Conservation (phyloP, 2,113 vertebrate genomes). For the Elephantulus edwardii region DNA sequence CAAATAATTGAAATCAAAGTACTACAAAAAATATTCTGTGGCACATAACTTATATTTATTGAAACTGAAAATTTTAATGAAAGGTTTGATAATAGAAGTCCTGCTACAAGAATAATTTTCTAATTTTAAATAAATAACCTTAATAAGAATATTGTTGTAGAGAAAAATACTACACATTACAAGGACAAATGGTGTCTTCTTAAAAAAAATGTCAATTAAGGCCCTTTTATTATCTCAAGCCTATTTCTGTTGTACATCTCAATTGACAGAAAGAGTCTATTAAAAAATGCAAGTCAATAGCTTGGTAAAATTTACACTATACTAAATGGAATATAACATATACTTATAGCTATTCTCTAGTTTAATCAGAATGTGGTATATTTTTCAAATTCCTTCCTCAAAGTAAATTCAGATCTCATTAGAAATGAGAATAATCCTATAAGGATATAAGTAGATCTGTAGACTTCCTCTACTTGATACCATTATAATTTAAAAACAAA, state of each 20-base stretch:
- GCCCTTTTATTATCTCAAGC: not conserved
- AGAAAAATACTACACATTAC: not conserved
- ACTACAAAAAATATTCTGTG: not conserved
- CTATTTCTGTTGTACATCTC: not conserved
- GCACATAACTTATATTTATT: conserved; percentile 19
- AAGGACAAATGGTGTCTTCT: not conserved
- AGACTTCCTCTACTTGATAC: not conserved
- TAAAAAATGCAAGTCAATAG: not conserved
- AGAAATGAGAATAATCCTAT: not conserved
- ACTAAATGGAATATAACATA: not conserved
- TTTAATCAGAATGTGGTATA: not conserved
- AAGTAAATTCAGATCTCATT: not conserved
- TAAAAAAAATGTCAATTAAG: not conserved
- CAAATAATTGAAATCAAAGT: not conserved
- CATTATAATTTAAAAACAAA: not conserved
- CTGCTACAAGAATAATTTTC: too few relatives aligned
- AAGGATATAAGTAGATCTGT: not conserved
- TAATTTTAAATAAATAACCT: too few relatives aligned
- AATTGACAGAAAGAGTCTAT: not conserved
- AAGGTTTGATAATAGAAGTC: not conserved
- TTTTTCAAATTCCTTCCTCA: not conserved
- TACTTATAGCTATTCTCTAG: not conserved
- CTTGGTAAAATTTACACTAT: not conserved
- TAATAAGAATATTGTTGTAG: not conserved
- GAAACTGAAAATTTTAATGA: not conserved